These are phyloP conservation scores for Orchesella cincta DNA, from an alignment of 1,140 invertebrate species.

Conservation along the genomic window DNA sequence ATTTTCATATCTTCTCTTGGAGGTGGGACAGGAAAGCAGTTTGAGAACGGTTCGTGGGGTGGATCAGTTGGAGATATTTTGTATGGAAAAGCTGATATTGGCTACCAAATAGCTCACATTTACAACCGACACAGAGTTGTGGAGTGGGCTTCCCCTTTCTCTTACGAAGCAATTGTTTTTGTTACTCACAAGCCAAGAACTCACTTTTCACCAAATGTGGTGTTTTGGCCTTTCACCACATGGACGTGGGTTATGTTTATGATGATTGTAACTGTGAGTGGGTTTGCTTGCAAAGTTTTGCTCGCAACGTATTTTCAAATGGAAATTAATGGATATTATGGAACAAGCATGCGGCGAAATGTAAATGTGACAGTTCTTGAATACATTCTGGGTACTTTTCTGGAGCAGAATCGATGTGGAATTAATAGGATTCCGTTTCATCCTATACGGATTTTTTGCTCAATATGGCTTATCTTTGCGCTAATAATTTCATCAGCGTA, in stretches of 20 bases:
- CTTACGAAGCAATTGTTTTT: conserved; percentile 9
- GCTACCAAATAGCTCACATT: background rate
- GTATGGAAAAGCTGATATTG: background rate
- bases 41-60: background rate
- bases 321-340: too few relatives aligned
- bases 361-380: background rate
- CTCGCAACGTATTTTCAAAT: too few relatives aligned
- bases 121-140: conserved; percentile 7
- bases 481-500: background rate
- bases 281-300: background rate
- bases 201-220: background rate
- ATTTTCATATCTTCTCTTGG: background rate
- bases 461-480: conserved; percentile 10
- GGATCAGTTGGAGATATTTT: background rate
- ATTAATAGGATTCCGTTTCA: background rate
- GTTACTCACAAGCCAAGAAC: background rate
- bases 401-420: background rate
- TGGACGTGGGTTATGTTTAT: too few relatives aligned
- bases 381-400: background rate
- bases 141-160: background rate
- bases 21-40: background rate
- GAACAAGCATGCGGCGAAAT: too few relatives aligned
- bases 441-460: background rate
- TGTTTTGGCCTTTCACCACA: background rate
- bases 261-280: too few relatives aligned